These are phyloP conservation scores for Tympanoctomys barrerae DNA, from an alignment of 2,797 vertebrate species.

Conservation along the genomic window DNA sequence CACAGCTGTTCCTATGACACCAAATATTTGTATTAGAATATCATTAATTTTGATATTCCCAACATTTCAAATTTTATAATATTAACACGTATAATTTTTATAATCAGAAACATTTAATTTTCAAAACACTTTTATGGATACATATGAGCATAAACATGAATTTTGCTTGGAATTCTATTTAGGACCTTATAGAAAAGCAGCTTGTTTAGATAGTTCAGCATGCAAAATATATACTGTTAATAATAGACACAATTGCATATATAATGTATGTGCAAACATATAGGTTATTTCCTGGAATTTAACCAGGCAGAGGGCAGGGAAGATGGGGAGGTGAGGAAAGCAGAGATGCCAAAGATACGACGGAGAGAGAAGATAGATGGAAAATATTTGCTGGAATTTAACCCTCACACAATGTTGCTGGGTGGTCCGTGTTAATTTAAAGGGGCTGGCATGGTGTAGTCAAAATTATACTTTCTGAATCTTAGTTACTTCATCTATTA, in stretches of 20 bases:
- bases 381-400: neutral
- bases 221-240: neutral
- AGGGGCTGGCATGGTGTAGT: neutral
- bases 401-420: neutral
- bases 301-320: neutral
- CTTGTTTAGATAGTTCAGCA: conserved; percentile 13
- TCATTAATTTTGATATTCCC: neutral
- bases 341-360: neutral
- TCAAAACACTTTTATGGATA: neutral
- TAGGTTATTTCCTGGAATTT: conserved; percentile 29
- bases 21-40: conserved; percentile 16
- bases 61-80: conserved; percentile 48
- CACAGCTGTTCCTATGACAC: conserved; percentile 6
- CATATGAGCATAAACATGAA: neutral
- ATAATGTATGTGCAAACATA: conserved; percentile 18
- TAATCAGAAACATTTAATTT: conserved; percentile 26
- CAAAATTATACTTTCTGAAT: neutral
- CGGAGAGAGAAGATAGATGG: neutral
- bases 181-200: neutral
- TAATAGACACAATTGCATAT: neutral
- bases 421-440: conserved; percentile 33
- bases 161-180: neutral
- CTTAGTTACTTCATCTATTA: neutral
- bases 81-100: neutral
- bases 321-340: neutral